Base-by-base conservation (phyloP, 37 sponge, comb jelly and placozoan species). In the Axinella damicornis region DNA sequence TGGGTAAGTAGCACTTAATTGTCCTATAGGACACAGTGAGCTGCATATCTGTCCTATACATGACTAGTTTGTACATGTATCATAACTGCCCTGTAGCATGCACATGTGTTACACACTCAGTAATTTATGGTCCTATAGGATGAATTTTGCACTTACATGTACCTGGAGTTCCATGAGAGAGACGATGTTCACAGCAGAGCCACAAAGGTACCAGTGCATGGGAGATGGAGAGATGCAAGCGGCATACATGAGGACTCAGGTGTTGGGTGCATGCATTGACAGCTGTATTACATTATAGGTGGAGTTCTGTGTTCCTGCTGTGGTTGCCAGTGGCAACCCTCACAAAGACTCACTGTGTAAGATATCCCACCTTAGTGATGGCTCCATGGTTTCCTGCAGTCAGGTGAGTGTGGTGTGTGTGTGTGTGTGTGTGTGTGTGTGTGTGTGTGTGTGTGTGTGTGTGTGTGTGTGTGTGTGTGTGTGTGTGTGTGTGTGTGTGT, bases 101-200 rank as follows among this genome's bases (percentile, higher is more conserved):
- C n/a, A n/a, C n/a, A n/a, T n/a, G n/a, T n/a, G n/a, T n/a, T n/a
- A n/a, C 34, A 58, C 60, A 2, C 39, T 40, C 13, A 36, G 36
- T 15, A 11, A 28, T 33, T 33, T 53, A 36, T 19, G 55, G 18
- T 36, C 20, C 53, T 69, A 12, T 52, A 93, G 97, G 92, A 96
- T 81, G 94, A 91, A 18, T 91, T 96, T 70, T 96, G 97, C 52
- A 91, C 94, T 0, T 94, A 91, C 79, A 90, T 91, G 82, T 90
- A 96, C 58, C 69, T 91, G 53, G 97, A 96, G 71, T 77, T 89
- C 19, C 85, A 87, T 38, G 91, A 91, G 65, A 90, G 82, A 64
- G 96, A 92, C 38, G 93, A 86, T 63, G 83, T 80, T 13, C 61
- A 85, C 55, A 28, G 31, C 52, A 58, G 72, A 33, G 73, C 82